phyloP scores from a whole-genome alignment of 2,797 vertebrate species.

The Argya squamiceps region DNA sequence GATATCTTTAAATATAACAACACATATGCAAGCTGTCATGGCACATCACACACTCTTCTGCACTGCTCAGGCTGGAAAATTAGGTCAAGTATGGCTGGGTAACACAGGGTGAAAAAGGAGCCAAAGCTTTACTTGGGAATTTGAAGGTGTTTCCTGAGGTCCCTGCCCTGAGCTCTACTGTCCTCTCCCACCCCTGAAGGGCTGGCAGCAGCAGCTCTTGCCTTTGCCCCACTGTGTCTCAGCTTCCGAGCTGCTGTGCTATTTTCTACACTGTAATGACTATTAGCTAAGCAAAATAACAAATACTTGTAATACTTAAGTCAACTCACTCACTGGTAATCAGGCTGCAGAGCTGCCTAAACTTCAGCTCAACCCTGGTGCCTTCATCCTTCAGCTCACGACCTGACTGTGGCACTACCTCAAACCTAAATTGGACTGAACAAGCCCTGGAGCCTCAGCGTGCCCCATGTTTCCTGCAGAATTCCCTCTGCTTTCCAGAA shows the following conservation, averaged over 20 bases:
- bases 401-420: background rate
- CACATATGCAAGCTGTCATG: conserved; percentile 1
- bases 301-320: background rate
- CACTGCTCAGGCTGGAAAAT: background rate
- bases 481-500: background rate
- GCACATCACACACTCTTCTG: background rate
- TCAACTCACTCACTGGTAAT: background rate
- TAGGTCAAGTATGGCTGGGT: background rate
- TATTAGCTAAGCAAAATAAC: background rate
- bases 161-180: background rate
- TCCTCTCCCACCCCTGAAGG: background rate
- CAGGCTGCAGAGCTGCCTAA: conserved; percentile 3
- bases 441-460: background rate
- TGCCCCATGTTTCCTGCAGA: background rate
- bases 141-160: background rate
- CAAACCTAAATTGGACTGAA: background rate
- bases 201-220: background rate
- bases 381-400: background rate
- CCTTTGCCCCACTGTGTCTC: background rate
- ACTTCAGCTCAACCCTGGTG: background rate
- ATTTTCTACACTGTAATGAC: background rate
- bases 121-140: background rate
- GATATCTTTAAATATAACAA: background rate
- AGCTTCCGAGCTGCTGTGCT: background rate
- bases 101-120: background rate